Base-by-base conservation (phyloP, 2,888 invertebrate genomes). In the Linyphia triangularis region DNA sequence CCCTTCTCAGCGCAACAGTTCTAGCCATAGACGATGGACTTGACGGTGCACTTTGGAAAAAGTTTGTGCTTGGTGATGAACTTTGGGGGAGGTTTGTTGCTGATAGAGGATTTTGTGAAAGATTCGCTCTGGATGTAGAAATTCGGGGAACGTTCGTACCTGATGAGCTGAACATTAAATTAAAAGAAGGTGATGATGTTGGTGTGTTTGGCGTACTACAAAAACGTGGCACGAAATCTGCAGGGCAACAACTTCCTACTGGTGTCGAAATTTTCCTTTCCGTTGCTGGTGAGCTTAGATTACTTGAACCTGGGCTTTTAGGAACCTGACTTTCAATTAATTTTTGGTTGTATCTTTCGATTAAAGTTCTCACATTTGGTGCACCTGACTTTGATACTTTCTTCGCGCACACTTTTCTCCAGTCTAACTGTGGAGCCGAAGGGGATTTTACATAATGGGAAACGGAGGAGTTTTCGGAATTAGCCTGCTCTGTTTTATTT, bases 301-400 rank as follows among this genome's bases (percentile, higher is more conserved):
- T 81, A 16, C 81, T 79, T 1, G 81, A 89, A 2, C 40, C 6
- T 1, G 73, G 73, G 33, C 75, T 85, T 75, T 24, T 30, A 4
- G 22, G 30, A 0, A 4, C 26, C 70, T 86, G 85, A 30, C 59
- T 83, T 37, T 89, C 83, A 19, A 43, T 63, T n/a, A 79, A 57
- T 40, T 83, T 86, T 59, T 83, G 82, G n/a, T 89, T 89, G 30
- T 89, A 89, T 59, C 70, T 83, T 59, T 86, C 89, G 2, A 89
- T 89, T 26, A 89, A 57, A 22, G 75, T 73, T 22, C 72, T 77
- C 0, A 89, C 89, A 59, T 86, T 89, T 5, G 86, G 78, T 9
- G 89, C 78, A 24, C 85, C 85, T 33, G 72, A 72, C 61, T 63
- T 40, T 3, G 84, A 89, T 26, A 88, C 28, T 24, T 84, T 89